Conservation (phyloP, 1,140 invertebrate genomes). For the Leptopilina clavipes region DNA sequence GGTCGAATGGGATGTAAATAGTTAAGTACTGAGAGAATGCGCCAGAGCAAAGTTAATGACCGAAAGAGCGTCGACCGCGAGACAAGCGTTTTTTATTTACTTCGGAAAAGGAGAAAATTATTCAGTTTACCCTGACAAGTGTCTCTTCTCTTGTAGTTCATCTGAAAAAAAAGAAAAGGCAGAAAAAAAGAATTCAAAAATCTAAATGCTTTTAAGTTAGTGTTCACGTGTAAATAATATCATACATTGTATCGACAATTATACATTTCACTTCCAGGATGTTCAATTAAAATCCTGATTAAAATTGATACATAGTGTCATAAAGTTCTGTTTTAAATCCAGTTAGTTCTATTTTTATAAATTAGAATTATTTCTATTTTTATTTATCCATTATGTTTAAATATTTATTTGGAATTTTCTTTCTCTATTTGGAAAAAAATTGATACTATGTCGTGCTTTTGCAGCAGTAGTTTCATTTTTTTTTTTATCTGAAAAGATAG, state of each 20-base stretch:
- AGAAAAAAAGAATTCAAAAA: neutral
- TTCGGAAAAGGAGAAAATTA: conserved; percentile 7
- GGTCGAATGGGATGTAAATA: conserved; percentile 21
- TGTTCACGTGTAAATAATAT: neutral
- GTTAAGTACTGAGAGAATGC: conserved; percentile 16
- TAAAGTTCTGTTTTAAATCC: no score
- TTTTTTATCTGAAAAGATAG: neutral
- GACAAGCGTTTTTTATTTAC: conserved; percentile 14
- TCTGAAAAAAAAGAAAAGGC: neutral
- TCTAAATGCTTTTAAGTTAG: neutral
- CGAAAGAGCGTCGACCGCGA: conserved; percentile 16
- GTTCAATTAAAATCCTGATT: no score
- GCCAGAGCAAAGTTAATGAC: conserved; percentile 34
- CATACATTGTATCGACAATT: neutral
- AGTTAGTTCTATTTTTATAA: no score
- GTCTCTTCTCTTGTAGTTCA: neutral
- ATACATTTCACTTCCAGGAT: neutral
- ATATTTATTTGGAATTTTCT: no score
- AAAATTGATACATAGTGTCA: neutral
- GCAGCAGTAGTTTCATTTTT: neutral
- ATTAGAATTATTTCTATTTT: no score
- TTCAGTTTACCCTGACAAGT: neutral
- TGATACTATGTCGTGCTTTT: neutral
- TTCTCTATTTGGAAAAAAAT: no score
- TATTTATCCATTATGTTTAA: no score